Percentiles rank a stretch among this genome's conserved stretches.
Conservation (phyloP, 92 coral and sea anemone species). For the Metridium senile region DNA sequence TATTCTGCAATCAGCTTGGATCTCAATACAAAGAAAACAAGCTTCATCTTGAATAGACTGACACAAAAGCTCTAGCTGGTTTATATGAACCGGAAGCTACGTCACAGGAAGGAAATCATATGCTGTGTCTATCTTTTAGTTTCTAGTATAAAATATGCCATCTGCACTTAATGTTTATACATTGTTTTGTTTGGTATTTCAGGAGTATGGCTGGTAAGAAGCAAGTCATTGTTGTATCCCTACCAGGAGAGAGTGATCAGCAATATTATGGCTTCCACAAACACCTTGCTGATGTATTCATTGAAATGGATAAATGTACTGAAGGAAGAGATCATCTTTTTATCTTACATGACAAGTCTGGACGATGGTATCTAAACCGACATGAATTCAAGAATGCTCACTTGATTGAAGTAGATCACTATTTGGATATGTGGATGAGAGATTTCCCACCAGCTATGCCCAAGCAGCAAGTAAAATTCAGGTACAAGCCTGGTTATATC, state of each 20-base stretch:
- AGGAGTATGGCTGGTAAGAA: conserved; percentile 17
- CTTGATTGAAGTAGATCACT: conserved; percentile 43
- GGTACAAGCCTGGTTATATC: conserved; percentile 50
- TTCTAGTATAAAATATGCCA: not conserved
- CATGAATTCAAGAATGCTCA: conserved; percentile 47
- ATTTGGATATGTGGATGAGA: conserved; percentile 67
- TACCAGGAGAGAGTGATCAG: conserved; percentile 54
- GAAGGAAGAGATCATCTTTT: conserved; percentile 56
- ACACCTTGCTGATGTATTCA: conserved; percentile 38
- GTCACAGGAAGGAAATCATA: not conserved
- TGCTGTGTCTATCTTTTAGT: not conserved
- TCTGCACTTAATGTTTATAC: too few species aligned
- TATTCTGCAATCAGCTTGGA: too few species aligned
- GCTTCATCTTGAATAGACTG: too few species aligned
- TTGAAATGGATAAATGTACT: conserved; percentile 50
- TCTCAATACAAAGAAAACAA: too few species aligned
- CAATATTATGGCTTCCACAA: conserved; percentile 41
- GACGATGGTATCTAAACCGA: conserved; percentile 27
- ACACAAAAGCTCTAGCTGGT: too few species aligned
- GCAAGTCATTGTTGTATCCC: conserved; percentile 53
- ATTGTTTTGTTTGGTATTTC: not conserved
- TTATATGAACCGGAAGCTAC: not conserved
- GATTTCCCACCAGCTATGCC: conserved; percentile 66
- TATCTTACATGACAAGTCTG: conserved; percentile 55
- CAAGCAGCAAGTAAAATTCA: conserved; percentile 51